phyloP scores from a whole-genome alignment of 2,888 invertebrate genomes.

The Drosophila melanocephala region DNA sequence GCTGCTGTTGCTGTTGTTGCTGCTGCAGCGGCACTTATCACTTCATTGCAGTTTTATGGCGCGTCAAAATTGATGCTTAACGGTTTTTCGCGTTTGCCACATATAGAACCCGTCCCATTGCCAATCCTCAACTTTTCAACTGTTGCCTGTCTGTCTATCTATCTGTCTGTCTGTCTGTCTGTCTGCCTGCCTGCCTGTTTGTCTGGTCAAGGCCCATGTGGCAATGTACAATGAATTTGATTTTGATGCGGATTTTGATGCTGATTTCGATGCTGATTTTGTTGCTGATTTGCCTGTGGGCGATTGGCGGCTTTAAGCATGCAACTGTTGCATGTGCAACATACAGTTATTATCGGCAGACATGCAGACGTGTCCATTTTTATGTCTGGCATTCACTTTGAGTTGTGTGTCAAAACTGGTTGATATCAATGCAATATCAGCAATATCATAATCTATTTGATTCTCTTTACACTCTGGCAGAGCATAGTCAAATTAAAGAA shows the following conservation, averaged over 20 bases:
- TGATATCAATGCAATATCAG: neutral
- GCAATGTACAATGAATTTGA: constrained; percentile 61
- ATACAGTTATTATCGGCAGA: constrained; percentile 20
- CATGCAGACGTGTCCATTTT: neutral
- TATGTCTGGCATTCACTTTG: constrained; percentile 8
- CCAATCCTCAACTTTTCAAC: constrained; percentile 27
- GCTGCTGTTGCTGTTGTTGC: constrained; percentile 20
- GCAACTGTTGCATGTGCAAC: constrained; percentile 63
- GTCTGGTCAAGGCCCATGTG: constrained; percentile 51
- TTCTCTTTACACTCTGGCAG: neutral
- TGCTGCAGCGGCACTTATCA: constrained; percentile 73
- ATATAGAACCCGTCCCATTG: constrained; percentile 62
- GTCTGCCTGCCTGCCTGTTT: constrained; percentile 11
- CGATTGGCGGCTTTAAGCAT: constrained; percentile 6
- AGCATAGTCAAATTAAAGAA: neutral
- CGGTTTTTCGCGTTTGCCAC: constrained; percentile 77
- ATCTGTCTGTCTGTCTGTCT: constrained; percentile 21
- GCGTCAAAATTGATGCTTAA: constrained; percentile 80
- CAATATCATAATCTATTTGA: neutral
- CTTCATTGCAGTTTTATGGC: constrained; percentile 82
- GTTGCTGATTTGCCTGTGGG: constrained; percentile 47
- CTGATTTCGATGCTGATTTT: constrained; percentile 22
- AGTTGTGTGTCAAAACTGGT: neutral
- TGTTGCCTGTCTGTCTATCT: constrained; percentile 21
- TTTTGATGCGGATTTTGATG: constrained; percentile 42